A percentile compares a stretch with the other conserved stretches of the same genome.
phyloP scores from a whole-genome alignment of 2,797 vertebrate genomes.

The Cyclura pinguis region DNA sequence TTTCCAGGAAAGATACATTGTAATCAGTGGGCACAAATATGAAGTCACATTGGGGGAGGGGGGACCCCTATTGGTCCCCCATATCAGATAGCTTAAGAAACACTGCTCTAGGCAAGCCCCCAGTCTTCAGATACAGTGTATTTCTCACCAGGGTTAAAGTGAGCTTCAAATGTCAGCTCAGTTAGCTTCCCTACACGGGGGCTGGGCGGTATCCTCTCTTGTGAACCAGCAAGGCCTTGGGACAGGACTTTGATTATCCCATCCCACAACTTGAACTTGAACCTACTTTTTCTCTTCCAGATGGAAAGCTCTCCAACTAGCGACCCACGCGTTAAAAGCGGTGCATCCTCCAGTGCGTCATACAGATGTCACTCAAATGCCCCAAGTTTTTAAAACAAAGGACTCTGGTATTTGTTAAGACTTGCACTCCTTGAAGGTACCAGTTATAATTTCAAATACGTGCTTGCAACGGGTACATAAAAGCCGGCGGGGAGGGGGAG shows the following conservation, averaged over 20 bases:
- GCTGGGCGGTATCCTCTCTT: not conserved
- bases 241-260: not conserved
- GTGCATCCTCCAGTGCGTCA: too few species aligned
- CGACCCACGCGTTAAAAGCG: not conserved
- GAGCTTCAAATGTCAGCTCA: not conserved
- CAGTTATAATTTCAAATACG: not conserved
- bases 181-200: not conserved
- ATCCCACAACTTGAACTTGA: not conserved
- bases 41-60: too few species aligned
- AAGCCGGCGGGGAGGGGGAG: too few species aligned
- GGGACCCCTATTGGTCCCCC: too few species aligned
- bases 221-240: not conserved
- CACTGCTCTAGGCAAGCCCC: too few species aligned
- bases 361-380: not conserved
- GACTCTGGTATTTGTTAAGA: not conserved
- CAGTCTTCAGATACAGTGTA: too few species aligned
- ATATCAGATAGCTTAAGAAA: too few species aligned
- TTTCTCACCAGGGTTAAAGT: too few species aligned
- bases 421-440: not conserved
- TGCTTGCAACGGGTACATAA: too few species aligned
- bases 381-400: not conserved
- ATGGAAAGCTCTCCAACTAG: not conserved
- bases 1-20: too few species aligned
- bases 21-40: too few species aligned
- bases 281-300: not conserved